phyloP scores from a whole-genome alignment of 2,888 invertebrate genomes.

The Stratiomys singularior region DNA sequence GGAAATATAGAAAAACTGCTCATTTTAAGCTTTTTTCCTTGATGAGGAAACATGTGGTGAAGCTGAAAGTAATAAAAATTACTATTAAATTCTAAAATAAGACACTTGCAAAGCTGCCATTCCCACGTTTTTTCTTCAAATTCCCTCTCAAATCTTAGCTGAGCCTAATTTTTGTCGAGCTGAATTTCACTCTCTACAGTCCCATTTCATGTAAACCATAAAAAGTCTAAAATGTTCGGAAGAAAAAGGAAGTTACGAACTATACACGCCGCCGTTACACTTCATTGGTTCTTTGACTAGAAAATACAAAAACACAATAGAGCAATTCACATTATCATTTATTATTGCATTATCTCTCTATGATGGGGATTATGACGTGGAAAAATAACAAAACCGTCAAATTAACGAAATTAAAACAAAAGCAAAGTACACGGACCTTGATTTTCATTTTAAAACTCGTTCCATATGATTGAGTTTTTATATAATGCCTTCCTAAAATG shows the following conservation, averaged over 20 bases:
- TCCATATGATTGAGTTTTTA: constrained; percentile 39
- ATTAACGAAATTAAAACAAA: constrained; percentile 25
- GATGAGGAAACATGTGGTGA: too few relatives aligned
- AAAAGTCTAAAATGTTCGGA: too few relatives aligned
- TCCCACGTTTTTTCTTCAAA: too few relatives aligned
- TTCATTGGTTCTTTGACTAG: neutral
- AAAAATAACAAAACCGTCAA: neutral
- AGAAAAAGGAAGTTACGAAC: constrained; percentile 10
- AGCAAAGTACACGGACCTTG: constrained; percentile 44
- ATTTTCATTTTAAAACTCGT: constrained; percentile 38
- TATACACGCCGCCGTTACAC: neutral
- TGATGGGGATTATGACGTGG: neutral
- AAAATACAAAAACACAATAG: constrained; percentile 9
- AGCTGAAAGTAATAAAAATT: too few relatives aligned
- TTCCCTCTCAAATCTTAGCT: too few relatives aligned
- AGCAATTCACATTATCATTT: constrained; percentile 19
- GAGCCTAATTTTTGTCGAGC: too few relatives aligned
- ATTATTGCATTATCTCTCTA: neutral
- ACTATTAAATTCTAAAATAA: too few relatives aligned
- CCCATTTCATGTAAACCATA: too few relatives aligned
- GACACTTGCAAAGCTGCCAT: too few relatives aligned
- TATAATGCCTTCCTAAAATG: neutral
- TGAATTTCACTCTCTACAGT: too few relatives aligned
- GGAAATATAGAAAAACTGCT: too few relatives aligned
- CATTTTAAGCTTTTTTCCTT: too few relatives aligned